These are phyloP conservation scores for Arge pagana DNA, from an alignment of 2,888 invertebrate species.

Conservation along the genomic window DNA sequence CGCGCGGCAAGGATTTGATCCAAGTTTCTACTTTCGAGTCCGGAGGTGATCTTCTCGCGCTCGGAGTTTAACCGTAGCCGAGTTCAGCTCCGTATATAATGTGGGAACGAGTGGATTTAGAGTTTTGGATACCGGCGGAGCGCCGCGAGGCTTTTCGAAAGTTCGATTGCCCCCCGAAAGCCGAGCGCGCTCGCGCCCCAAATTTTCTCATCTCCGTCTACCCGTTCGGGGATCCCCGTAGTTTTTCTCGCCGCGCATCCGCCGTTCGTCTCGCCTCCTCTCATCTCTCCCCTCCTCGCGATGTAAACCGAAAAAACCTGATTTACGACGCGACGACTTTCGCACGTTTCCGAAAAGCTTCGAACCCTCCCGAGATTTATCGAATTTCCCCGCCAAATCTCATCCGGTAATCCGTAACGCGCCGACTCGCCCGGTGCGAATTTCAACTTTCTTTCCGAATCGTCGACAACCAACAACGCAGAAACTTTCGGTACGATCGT, in stretches of 20 bases:
- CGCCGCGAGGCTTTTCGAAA: constrained; percentile 38
- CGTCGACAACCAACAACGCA: no score
- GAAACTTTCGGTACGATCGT: no score
- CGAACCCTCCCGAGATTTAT: no score
- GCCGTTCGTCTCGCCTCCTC: constrained; percentile 1
- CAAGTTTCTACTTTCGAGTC: constrained; percentile 16
- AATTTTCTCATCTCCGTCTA: constrained; percentile 30
- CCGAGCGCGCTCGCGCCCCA: constrained; percentile 15
- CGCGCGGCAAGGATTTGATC: no score
- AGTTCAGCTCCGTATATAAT: no score
- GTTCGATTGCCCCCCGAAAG: constrained; percentile 40
- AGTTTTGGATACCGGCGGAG: constrained; percentile 32
- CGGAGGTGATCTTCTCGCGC: constrained; percentile 11
- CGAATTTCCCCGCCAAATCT: no score
- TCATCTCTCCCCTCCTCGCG: no score
- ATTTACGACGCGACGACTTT: constrained; percentile 5
- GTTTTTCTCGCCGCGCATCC: constrained; percentile 15
- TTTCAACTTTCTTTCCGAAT: no score
- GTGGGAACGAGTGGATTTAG: no score
- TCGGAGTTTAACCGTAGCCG: constrained; percentile 7
- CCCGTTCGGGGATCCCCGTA: constrained; percentile 20
- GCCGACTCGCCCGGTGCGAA: no score
- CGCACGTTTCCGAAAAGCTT: constrained; percentile 2
- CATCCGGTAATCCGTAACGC: no score
- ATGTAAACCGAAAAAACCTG: constrained; percentile 12